Conservation (phyloP, 1,140 invertebrate genomes). For the Mya arenaria region DNA sequence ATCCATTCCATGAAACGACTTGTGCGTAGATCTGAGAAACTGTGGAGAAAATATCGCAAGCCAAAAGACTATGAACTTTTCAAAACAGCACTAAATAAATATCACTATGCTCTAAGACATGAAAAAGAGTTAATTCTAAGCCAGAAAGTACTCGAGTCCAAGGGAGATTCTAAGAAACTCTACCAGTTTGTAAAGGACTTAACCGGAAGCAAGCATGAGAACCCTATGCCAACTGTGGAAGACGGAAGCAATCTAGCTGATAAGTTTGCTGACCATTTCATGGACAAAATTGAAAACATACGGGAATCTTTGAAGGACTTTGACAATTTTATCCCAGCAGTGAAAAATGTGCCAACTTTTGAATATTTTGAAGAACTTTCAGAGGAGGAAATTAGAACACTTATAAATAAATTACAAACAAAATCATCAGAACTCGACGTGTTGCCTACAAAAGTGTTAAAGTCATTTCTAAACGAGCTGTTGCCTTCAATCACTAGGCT, state of each 20-base stretch:
- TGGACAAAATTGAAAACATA: constrained; percentile 42
- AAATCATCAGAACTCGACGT: constrained; percentile 39
- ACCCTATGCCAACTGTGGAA: constrained; percentile 24
- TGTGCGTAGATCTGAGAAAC: constrained; percentile 16
- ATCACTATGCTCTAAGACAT: constrained; percentile 23
- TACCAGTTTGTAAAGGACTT: constrained; percentile 37
- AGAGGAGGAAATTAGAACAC: constrained; percentile 31
- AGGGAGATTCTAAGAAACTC: constrained; percentile 32
- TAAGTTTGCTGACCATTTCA: constrained; percentile 52
- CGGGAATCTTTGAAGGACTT: constrained; percentile 29
- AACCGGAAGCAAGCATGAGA: constrained; percentile 48
- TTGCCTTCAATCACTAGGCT: constrained; percentile 20
- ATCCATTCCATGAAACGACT: constrained; percentile 27
- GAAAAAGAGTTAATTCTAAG: constrained; percentile 23
- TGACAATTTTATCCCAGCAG: constrained; percentile 2
- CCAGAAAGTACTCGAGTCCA: constrained; percentile 40
- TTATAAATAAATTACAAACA: constrained; percentile 36
- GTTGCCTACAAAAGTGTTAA: constrained; percentile 47
- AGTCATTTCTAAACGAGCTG: constrained; percentile 34
- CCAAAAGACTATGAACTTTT: constrained; percentile 38
- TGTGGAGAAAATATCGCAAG: constrained; percentile 18
- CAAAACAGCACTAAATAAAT: constrained; percentile 13
- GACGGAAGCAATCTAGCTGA: constrained; percentile 12
- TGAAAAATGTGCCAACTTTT: constrained; percentile 29
- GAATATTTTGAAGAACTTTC: constrained; percentile 9